A percentile compares a stretch with the other conserved stretches of the same genome.
These are phyloP conservation scores for Micronisus gabar DNA, from an alignment of 2,113 vertebrate species.

Conservation along the genomic window DNA sequence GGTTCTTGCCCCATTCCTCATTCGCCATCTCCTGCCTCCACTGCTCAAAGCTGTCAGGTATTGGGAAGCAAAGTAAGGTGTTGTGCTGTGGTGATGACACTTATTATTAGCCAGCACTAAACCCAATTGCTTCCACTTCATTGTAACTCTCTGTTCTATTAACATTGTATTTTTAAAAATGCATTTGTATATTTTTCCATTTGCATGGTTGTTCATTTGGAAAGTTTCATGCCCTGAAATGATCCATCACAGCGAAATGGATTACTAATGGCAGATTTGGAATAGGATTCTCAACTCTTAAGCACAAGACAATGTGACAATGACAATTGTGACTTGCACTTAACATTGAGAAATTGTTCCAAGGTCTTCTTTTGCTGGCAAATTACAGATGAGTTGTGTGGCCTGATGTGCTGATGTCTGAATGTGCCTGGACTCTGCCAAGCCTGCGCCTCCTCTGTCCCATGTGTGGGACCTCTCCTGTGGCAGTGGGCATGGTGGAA, in stretches of 20 bases:
- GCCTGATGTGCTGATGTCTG: neutral
- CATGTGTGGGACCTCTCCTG: fast-evolving
- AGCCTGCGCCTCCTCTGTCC: neutral
- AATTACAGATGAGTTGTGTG: neutral
- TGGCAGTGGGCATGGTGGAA: neutral
- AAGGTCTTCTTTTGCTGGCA: neutral
- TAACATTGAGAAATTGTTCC: neutral
- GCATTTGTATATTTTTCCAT: neutral
- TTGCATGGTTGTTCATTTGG: neutral
- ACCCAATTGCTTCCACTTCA: neutral
- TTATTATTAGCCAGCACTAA: neutral
- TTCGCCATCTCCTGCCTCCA: neutral
- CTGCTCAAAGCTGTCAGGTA: slow-evolving; percentile 52
- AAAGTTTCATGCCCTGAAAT: neutral
- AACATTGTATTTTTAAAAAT: neutral
- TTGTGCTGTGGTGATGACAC: neutral
- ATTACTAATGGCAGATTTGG: neutral
- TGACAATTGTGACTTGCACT: neutral
- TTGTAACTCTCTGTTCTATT: neutral
- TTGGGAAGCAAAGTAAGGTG: neutral
- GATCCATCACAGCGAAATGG: neutral
- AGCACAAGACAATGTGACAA: neutral
- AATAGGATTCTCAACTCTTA: neutral
- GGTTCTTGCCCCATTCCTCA: slow-evolving; percentile 3
- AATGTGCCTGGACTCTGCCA: neutral